phyloP scores from a whole-genome alignment of 2,888 invertebrate species.

The Ceramica pisi region DNA sequence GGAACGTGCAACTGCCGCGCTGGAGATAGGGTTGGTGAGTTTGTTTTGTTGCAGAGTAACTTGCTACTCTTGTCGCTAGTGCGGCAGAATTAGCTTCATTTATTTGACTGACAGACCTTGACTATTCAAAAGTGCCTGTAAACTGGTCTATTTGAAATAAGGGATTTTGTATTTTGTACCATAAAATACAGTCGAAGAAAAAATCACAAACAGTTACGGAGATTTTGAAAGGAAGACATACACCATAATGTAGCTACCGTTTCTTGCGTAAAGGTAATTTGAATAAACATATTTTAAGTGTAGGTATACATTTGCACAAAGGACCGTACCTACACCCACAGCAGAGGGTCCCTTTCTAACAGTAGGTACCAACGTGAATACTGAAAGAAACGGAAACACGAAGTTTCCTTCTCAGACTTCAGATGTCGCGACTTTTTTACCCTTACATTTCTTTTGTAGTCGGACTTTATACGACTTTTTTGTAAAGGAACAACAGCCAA shows the following conservation, averaged over 20 bases:
- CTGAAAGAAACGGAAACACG: conserved; percentile 18
- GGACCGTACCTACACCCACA: neutral
- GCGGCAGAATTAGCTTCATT: too few relatives aligned
- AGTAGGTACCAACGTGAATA: conserved; percentile 9
- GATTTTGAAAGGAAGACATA: conserved; percentile 21
- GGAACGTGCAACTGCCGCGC: too few relatives aligned
- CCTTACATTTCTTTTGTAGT: conserved; percentile 33
- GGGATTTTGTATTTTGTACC: too few relatives aligned
- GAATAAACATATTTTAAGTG: conserved; percentile 29
- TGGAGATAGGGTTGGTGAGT: too few relatives aligned
- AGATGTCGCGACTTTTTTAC: conserved; percentile 41
- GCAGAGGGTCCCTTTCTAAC: conserved; percentile 13
- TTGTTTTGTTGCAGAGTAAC: too few relatives aligned
- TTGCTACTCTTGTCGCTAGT: too few relatives aligned
- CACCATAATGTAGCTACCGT: conserved; percentile 8
- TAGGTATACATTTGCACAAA: conserved; percentile 21
- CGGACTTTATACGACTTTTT: conserved; percentile 28
- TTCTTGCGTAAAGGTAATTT: conserved; percentile 23
- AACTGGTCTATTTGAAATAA: too few relatives aligned
- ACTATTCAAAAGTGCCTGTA: too few relatives aligned
- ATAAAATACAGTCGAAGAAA: neutral
- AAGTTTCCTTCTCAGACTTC: conserved; percentile 40
- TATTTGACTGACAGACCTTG: too few relatives aligned
- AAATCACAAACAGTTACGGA: neutral
- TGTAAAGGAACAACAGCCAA: conserved; percentile 22